A percentile compares a stretch with the other conserved stretches of the same genome.
Evolutionary conservation across 2,113 vertebrate species (phyloP).

Genomic region (Sorex fumeus): DNA sequence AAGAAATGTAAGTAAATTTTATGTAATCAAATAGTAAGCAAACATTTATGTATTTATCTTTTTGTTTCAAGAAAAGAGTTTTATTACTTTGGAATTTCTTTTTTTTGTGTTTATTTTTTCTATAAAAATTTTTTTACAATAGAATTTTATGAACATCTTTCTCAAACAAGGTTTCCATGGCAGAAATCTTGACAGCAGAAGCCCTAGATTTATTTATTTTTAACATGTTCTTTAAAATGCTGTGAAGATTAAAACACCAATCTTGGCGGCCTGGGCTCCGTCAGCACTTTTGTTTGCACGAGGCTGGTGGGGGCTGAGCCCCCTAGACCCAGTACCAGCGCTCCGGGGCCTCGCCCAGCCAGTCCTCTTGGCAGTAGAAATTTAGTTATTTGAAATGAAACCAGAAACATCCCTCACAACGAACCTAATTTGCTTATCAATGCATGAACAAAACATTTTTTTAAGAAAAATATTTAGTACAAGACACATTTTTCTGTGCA

Average conservation of each 20-base stretch:
- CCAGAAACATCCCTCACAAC: constrained; percentile 84
- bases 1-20: constrained; percentile 91
- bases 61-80: constrained; percentile 88
- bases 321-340: too few species aligned
- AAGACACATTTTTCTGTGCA: constrained; percentile 89
- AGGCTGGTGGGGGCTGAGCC: too few species aligned
- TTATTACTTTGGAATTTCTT: constrained; percentile 91
- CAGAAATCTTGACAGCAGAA: constrained; percentile 89
- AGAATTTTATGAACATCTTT: constrained; percentile 88
- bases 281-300: constrained; percentile 77
- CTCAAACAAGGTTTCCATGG: constrained; percentile 88
- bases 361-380: constrained; percentile 77
- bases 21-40: constrained; percentile 90
- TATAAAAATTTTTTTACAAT: constrained; percentile 89
- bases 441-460: constrained; percentile 88
- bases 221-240: constrained; percentile 83
- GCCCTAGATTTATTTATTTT: constrained; percentile 78
- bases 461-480: constrained; percentile 92
- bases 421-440: constrained; percentile 87
- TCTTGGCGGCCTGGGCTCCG: constrained; percentile 83
- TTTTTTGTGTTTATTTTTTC: constrained; percentile 86
- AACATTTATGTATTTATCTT: constrained; percentile 85
- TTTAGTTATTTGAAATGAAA: constrained; percentile 87
- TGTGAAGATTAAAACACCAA: constrained; percentile 84
- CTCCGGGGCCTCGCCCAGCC: constrained; percentile 13